Conservation (phyloP, 2,113 vertebrate genomes). For the Lepisosteus osseus region DNA sequence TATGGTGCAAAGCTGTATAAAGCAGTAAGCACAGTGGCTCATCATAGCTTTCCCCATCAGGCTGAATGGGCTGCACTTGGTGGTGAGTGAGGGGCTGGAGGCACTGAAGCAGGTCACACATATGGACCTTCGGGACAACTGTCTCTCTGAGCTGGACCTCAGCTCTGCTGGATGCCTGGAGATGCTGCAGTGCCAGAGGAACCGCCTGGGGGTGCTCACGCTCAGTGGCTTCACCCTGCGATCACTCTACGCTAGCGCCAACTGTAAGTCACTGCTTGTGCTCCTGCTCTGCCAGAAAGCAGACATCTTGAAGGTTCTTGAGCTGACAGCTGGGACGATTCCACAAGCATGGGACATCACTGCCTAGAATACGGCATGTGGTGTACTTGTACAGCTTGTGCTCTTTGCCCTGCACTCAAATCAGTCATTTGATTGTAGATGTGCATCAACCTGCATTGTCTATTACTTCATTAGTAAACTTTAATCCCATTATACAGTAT, state of each 20-base stretch:
- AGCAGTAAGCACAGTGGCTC: neutral
- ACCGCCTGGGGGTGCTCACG: constrained; percentile 77
- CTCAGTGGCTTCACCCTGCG: constrained; percentile 85
- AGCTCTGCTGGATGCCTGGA: constrained; percentile 81
- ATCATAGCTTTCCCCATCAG: constrained; percentile 44
- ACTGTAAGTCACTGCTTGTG: constrained; percentile 72
- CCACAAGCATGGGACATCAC: too few relatives aligned
- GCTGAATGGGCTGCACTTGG: constrained; percentile 76
- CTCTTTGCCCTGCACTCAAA: too few relatives aligned
- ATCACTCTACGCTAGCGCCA: constrained; percentile 75
- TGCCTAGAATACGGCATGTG: too few relatives aligned
- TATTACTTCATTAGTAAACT: too few relatives aligned
- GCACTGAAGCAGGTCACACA: constrained; percentile 77
- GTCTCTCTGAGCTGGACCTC: constrained; percentile 78
- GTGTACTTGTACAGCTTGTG: too few relatives aligned
- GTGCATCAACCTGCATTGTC: too few relatives aligned
- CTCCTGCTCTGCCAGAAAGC: too few relatives aligned
- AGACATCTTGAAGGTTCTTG: too few relatives aligned
- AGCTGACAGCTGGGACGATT: too few relatives aligned
- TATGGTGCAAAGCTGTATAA: neutral
- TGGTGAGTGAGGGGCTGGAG: constrained; percentile 68
- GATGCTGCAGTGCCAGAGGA: constrained; percentile 86
- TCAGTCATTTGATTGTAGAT: too few relatives aligned
- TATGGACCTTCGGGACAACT: constrained; percentile 88
- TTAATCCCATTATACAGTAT: too few relatives aligned